Evolutionary conservation across 2,888 invertebrate genomes (phyloP).

Genomic region (Parnassius apollo): DNA sequence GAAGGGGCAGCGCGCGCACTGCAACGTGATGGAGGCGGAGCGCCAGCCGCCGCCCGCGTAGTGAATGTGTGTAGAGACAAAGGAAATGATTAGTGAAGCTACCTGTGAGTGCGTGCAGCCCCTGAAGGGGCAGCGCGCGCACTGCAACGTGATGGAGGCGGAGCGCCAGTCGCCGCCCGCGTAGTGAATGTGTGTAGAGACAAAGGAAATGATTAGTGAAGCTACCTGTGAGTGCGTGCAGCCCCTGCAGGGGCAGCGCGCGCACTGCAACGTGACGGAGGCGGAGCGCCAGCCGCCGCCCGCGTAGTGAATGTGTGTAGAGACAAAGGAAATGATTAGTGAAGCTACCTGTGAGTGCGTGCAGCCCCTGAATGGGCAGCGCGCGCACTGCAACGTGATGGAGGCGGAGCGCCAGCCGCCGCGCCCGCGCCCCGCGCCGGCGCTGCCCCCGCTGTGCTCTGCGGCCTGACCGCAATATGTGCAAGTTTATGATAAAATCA

Average conservation of each 20-base stretch:
- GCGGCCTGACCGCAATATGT: slow-evolving; percentile 35
- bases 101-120: slow-evolving; percentile 58
- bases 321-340: no score
- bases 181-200: neutral
- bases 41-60: slow-evolving; percentile 31
- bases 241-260: slow-evolving; percentile 59
- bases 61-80: no score
- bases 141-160: slow-evolving; percentile 48
- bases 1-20: slow-evolving; percentile 66
- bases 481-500: no score
- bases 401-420: slow-evolving; percentile 32
- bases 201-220: no score
- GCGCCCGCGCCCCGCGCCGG: slow-evolving; percentile 29
- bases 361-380: slow-evolving; percentile 56
- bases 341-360: slow-evolving; percentile 54
- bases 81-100: neutral
- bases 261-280: slow-evolving; percentile 54
- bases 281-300: slow-evolving; percentile 32
- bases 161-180: slow-evolving; percentile 32
- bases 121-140: slow-evolving; percentile 61
- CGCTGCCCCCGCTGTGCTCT: slow-evolving; percentile 39
- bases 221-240: slow-evolving; percentile 39
- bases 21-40: slow-evolving; percentile 41
- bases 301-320: slow-evolving; percentile 4
- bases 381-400: slow-evolving; percentile 57